Conservation (phyloP, 2,797 vertebrate species). For the Hemitrygon akajei region DNA sequence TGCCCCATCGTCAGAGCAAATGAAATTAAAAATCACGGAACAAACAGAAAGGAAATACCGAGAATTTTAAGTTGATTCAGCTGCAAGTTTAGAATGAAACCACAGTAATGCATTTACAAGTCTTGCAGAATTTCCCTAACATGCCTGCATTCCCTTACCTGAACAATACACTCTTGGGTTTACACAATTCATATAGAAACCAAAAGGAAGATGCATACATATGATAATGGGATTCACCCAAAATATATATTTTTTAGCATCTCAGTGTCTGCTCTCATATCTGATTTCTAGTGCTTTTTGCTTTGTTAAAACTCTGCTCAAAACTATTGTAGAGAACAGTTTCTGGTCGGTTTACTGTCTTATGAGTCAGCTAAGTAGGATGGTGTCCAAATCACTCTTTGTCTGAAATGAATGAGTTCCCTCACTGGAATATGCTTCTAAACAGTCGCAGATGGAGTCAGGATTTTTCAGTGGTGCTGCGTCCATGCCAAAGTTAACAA, state of each 20-base stretch:
- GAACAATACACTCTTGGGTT: background rate
- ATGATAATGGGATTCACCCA: background rate
- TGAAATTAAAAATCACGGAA: background rate
- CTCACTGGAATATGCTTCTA: background rate
- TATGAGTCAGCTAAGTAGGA: background rate
- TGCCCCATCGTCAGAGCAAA: too few species aligned
- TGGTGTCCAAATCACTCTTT: background rate
- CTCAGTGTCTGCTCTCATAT: background rate
- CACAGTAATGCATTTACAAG: background rate
- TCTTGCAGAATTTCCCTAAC: background rate
- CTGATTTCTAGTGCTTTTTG: background rate
- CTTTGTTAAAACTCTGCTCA: background rate
- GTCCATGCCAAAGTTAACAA: background rate
- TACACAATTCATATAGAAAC: background rate
- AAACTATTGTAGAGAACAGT: background rate
- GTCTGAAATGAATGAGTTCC: background rate
- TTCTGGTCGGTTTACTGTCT: background rate
- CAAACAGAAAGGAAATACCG: background rate
- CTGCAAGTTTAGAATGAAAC: background rate
- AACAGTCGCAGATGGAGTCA: background rate
- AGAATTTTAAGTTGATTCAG: background rate
- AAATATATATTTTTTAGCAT: background rate
- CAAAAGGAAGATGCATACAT: background rate
- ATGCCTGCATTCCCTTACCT: background rate
- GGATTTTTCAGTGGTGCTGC: background rate